A percentile compares a stretch with the other conserved stretches of the same genome.
phyloP scores from a whole-genome alignment of 2,113 vertebrate species.

The Prionailurus viverrinus region DNA sequence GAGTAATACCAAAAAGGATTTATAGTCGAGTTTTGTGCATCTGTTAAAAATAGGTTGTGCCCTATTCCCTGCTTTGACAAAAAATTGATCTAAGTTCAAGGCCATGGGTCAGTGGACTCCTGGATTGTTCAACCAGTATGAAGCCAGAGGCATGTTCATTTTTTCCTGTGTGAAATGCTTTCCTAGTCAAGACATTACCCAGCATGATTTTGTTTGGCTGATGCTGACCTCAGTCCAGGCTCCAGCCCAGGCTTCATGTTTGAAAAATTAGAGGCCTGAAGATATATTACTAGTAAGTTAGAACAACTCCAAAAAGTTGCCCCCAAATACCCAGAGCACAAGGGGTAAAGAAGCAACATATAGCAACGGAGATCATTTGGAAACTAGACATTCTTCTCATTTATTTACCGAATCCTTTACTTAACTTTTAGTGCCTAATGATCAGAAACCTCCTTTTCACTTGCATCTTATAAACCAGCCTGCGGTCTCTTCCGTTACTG shows the following conservation, averaged over 20 bases:
- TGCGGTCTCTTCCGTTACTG: fast-evolving
- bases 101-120: neutral
- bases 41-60: neutral
- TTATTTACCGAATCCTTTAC: neutral
- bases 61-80: neutral
- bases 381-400: neutral
- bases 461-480: neutral
- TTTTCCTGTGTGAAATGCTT: neutral
- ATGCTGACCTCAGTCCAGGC: neutral
- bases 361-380: neutral
- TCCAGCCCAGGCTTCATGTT: neutral
- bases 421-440: neutral
- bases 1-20: neutral
- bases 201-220: neutral
- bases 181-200: neutral
- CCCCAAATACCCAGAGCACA: neutral
- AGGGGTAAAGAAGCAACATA: neutral
- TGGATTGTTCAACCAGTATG: neutral
- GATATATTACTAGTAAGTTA: neutral
- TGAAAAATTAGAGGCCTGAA: neutral
- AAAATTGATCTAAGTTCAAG: neutral
- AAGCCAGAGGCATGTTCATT: neutral
- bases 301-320: neutral
- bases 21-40: neutral
- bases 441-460: neutral